Conservation (phyloP, 2,888 invertebrate genomes). For the Frankliniella intonsa region DNA sequence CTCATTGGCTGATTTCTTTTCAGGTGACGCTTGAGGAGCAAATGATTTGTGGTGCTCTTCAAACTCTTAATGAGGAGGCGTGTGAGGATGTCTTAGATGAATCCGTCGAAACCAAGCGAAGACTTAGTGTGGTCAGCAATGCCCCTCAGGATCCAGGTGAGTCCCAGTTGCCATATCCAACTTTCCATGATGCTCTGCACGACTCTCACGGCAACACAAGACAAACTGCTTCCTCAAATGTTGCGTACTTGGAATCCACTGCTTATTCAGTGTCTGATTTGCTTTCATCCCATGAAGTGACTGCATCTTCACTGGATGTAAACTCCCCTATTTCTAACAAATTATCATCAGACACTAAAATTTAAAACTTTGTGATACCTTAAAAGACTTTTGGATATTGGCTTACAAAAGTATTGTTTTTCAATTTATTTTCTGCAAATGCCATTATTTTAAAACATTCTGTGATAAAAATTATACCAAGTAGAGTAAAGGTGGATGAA, state of each 20-base stretch:
- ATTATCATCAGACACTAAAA: neutral
- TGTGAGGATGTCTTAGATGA: conserved; percentile 83
- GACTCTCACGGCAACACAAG: conserved; percentile 8
- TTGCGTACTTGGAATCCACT: neutral
- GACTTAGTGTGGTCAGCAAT: conserved; percentile 40
- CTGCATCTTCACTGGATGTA: neutral
- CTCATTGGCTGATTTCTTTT: conserved; percentile 35
- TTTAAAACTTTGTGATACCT: neutral
- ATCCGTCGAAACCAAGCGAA: conserved; percentile 44
- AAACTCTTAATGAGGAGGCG: conserved; percentile 89
- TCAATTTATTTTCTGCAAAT: neutral
- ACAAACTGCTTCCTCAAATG: conserved; percentile 15
- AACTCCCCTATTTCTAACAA: neutral
- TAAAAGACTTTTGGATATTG: neutral
- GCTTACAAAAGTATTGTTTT: neutral
- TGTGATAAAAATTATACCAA: neutral
- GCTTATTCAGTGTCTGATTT: neutral
- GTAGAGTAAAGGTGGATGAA: neutral
- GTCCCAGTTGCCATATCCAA: conserved; percentile 41
- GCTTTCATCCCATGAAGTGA: conserved; percentile 18
- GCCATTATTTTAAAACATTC: neutral
- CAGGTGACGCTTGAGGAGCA: conserved; percentile 92
- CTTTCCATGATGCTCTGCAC: conserved; percentile 2
- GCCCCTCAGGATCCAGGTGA: conserved; percentile 47
- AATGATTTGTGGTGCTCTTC: conserved; percentile 89